Evolutionary conservation across 2,113 vertebrate genomes (phyloP), one percentile per base, ranked within the genome.

Genomic region (Malaclemys terrapin): DNA sequence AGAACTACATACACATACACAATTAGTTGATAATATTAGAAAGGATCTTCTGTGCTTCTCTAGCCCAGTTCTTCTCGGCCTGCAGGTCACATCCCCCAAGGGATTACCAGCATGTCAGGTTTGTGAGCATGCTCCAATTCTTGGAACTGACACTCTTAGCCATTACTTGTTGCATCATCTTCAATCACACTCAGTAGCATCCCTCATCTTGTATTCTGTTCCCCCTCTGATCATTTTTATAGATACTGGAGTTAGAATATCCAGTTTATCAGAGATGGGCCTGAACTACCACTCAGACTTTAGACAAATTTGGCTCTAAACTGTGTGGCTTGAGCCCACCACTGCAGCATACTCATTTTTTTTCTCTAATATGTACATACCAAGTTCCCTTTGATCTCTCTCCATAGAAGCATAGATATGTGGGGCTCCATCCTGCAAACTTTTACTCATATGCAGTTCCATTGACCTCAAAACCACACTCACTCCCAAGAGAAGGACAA

Each of bases 111-210:
- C 54, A 83, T 54, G 53, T 75, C 65, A 89, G 22, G 54, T 12
- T 69, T 22, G 80, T 80, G 42, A 88, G 29, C 62, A 81, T 82
- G 47, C 47, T 90, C 27, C 25, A 29, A 20, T 75, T 88, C 87
- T 31, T 0, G 0, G 76, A 35, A n/a, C 7, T n/a, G 65, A 20
- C 38, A 72, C 35, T 54, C 62, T 62, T 19, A 53, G 80, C 45
- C 75, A 78, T 2, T 2, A 6, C 53, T 90, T 13, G 29, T 22
- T 82, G 14, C 94, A 2, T 54, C 22, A 31, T 57, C 35, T 25
- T 83, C 83, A 76, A 78, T 47, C 69, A 47, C 19, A 59, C 8
- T 69, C 78, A 87, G 31, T 38, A 80, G 47, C 11, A 22, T 62
- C 65, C 91, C 35, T 57, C 72, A 45, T 1, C 25, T 35, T 5